Evolutionary conservation across 2,797 vertebrate genomes (phyloP), one percentile per base, ranked within the genome.

Genomic region (Lophius americanus): DNA sequence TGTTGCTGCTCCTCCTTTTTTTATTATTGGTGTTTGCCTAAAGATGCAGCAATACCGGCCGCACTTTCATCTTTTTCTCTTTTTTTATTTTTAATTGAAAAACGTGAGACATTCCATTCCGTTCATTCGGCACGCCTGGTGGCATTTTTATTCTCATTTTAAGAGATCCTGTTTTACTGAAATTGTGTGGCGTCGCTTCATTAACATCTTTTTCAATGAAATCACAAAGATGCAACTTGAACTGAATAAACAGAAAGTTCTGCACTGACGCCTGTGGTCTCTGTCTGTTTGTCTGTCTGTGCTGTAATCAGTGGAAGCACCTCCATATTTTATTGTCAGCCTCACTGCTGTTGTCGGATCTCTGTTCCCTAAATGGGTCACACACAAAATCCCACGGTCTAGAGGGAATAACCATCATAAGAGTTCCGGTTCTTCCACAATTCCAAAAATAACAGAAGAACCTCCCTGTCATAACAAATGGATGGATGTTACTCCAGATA

Each of bases 181-280:
- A 59, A 7, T 33, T 35, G 13, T 42, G 42, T 51, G 37, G 7
- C 36, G 54, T 37, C 42, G 64, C 2, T 8, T 8, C 7, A 2
- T 41, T 4, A 66, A 13, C 37, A 46, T 33, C 64, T 66, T 58
- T 41, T 12, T 52, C n/a, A 54, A 5, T 58, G 9, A 55, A 38
- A 44, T 3, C 1, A 35, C 11, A 9, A 55, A 7, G 82, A 66
- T 37, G 59, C 44, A 74, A 77, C 38, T 63, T 44, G 54, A 82
- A 77, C 75, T n/a, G 6, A 86, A 79, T 88, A 89, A 91, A 90
- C 49, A 55, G 6, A 0, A 68, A 7, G 13, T 74, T 87, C 76
- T 82, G 68, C 41, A 53, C 69, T 33, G 2, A 72, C 70, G 76
- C 33, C 37, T 36, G 53, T 32, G 9, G 43, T 2, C 42, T 53